Evolutionary conservation across 2,888 invertebrate genomes (phyloP).

Genomic region (Epicampocera succincta): DNA sequence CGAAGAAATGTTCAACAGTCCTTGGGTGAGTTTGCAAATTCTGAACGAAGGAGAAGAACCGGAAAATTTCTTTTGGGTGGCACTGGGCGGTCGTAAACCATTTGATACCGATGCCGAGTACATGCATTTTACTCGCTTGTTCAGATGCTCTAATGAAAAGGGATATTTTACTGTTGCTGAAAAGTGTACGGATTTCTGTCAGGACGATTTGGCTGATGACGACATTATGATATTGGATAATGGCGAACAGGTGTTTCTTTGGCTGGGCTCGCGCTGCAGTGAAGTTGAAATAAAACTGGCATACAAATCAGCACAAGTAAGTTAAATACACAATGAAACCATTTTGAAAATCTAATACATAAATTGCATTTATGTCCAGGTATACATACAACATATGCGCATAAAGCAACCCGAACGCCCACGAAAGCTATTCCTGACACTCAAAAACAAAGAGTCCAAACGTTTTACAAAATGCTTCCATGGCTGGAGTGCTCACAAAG

Average conservation of each 20-base stretch:
- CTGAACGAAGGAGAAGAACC: constrained; percentile 97
- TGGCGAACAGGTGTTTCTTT: constrained; percentile 98
- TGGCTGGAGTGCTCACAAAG: constrained; percentile 96
- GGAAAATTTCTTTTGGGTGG: constrained; percentile 99
- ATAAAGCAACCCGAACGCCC: constrained; percentile 95
- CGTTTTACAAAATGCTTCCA: constrained; percentile 99
- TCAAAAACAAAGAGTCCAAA: constrained; percentile 97
- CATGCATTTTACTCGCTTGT: constrained; percentile 95
- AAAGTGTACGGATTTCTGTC: constrained; percentile 88
- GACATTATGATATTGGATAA: constrained; percentile 99
- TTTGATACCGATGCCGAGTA: constrained; percentile 95
- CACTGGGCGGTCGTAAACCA: constrained; percentile 93
- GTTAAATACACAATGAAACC: constrained; percentile 1
- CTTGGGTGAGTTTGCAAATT: constrained; percentile 90
- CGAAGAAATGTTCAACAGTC: constrained; percentile 94
- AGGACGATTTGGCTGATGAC: constrained; percentile 99
- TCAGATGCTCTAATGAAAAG: constrained; percentile 99
- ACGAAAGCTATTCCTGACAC: constrained; percentile 94
- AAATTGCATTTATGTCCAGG: constrained; percentile 83
- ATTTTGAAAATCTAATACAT: background rate
- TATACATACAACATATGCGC: constrained; percentile 98
- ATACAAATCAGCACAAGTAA: constrained; percentile 98
- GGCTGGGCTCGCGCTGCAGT: constrained; percentile 97
- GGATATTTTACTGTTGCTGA: constrained; percentile 99
- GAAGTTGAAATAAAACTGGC: constrained; percentile 99